Evolutionary conservation across 2,888 invertebrate species (phyloP), one percentile per base, ranked within the genome.

Genomic region (Parthenolecanium corni): DNA sequence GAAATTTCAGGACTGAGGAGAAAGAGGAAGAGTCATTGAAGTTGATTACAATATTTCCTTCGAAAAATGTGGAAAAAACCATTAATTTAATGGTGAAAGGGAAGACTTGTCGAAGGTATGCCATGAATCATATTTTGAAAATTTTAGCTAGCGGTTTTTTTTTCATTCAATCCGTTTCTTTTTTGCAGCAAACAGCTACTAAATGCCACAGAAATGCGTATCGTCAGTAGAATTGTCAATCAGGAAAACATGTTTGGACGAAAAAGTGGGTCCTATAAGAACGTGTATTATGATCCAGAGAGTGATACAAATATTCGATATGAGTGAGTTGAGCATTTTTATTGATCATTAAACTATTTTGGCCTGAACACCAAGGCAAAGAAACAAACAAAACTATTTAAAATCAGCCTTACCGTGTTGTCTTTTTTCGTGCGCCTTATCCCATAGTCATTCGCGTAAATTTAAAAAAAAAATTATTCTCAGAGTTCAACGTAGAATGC

Each of bases 21-120:
- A 18, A 42, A 42, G 14, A 4, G 18, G 20, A 44, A 9, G 16
- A 44, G 9, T 44, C 3, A 9, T 9, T 46, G 14, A 61, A 61
- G 51, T 61, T 61, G n/a, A 51, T 61, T 4, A 40, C 61, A 14
- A 51, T 61, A 20, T 38, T 23, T 16, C 61, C 61, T 23, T 36
- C 49, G 0, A 61, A 31, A 46, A 21, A 20, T 12, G 23, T 20
- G 25, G 18, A 36, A 18, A 61, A 61, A 61, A 18, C 38, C n/a
- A 61, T 61, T 16, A 49, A 61, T 61, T 36, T 61, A 51, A 61
- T 61, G 61, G 38, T 61, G 2, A 51, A 38, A 21, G 61, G 61
- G 16, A 61, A 61, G 16, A 49, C 25, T 4, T 61, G 61, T 21
- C 49, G 61, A 21, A 61, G 61, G 61, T 61, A 40, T 25, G 21